phyloP scores from a whole-genome alignment of 2,888 invertebrate species.

The Chrysopilus asiliformis region DNA sequence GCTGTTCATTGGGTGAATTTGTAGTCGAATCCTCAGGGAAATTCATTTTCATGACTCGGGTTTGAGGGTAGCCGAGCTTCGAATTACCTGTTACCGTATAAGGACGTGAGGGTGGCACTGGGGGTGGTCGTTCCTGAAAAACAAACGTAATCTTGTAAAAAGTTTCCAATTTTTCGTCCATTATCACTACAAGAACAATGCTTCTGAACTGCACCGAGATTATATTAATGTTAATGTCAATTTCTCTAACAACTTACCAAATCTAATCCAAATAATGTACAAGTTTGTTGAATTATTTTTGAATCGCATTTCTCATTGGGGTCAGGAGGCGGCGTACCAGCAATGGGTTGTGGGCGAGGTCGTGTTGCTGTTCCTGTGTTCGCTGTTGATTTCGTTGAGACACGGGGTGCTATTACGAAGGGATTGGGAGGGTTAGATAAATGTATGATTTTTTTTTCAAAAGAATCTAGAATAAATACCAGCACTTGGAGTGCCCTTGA shows the following conservation, averaged over 20 bases:
- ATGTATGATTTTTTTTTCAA: neutral
- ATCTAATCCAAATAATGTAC: conserved; percentile 79
- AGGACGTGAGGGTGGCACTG: conserved; percentile 77
- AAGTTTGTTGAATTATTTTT: conserved; percentile 80
- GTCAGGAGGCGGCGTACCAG: conserved; percentile 79
- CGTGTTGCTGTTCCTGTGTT: conserved; percentile 42
- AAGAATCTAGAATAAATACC: conserved; percentile 16
- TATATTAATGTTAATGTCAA: no score
- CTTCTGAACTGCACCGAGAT: no score
- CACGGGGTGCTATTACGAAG: conserved; percentile 24
- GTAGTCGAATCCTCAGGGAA: conserved; percentile 50
- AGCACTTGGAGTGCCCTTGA: conserved; percentile 24
- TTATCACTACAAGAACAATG: no score
- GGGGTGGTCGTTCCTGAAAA: conserved; percentile 72
- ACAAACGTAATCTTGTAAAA: conserved; percentile 14
- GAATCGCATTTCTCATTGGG: conserved; percentile 75
- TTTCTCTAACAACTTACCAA: conserved; percentile 55
- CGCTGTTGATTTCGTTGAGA: conserved; percentile 27
- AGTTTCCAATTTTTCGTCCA: conserved; percentile 3
- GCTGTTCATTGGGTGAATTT: conserved; percentile 34
- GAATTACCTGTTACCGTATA: conserved; percentile 85
- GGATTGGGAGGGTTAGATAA: conserved; percentile 13
- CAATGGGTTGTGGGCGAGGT: conserved; percentile 78
- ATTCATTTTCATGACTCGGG: conserved; percentile 78
- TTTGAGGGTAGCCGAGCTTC: conserved; percentile 86